These are phyloP conservation scores for Anguilla obscura DNA, from an alignment of 2,797 vertebrate genomes.

Conservation along the genomic window DNA sequence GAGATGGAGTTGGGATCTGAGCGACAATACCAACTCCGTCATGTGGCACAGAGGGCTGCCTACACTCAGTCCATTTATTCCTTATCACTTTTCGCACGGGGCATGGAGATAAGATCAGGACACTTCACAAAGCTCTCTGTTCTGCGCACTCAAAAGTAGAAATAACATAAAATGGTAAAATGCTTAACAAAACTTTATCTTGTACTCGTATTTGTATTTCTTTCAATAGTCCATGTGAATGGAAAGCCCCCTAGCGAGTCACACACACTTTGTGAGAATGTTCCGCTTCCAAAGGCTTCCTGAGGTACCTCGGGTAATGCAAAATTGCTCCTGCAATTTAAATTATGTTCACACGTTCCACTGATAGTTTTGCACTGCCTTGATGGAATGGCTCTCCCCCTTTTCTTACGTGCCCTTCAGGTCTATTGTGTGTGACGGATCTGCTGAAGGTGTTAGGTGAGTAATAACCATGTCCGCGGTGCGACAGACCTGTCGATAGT, in stretches of 20 bases:
- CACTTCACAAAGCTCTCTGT: not conserved
- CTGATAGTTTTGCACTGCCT: not conserved
- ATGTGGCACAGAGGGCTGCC: not conserved
- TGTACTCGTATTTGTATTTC: not conserved
- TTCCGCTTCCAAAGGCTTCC: not conserved
- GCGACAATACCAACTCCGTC: not conserved
- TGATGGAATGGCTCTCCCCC: not conserved
- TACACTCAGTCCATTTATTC: not conserved
- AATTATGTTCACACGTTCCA: not conserved
- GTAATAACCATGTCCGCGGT: slow-evolving; percentile 31
- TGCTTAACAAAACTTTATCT: not conserved
- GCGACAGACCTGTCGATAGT: slow-evolving; percentile 25
- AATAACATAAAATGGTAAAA: not conserved
- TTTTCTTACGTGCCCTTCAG: not conserved
- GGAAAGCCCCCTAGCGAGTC: not conserved
- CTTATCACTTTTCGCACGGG: not conserved
- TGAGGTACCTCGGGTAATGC: not conserved
- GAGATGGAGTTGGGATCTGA: not conserved
- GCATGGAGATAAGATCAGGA: not conserved
- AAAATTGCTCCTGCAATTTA: not conserved
- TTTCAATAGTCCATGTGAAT: not conserved
- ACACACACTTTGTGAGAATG: not conserved
- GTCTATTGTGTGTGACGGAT: not conserved
- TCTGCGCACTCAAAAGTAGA: not conserved
- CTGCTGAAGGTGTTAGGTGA: slow-evolving; percentile 27